A percentile compares a stretch with the other conserved stretches of the same genome.
Evolutionary conservation across 2,888 invertebrate genomes (phyloP).

Genomic region (Carterocephalus palaemon): DNA sequence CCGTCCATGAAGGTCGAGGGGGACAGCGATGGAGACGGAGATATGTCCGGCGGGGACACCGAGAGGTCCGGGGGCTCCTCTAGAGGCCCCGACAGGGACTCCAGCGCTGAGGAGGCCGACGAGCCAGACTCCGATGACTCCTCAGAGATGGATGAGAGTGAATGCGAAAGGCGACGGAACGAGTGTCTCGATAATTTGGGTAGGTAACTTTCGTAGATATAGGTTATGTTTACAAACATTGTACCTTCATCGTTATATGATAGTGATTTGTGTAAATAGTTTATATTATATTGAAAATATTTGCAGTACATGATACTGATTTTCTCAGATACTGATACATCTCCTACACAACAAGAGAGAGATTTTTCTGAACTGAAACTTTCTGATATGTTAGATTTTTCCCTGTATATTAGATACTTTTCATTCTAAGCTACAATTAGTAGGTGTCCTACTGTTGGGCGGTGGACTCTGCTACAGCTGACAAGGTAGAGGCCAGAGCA

Average conservation of each 20-base stretch:
- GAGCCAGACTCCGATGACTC: constrained; percentile 91
- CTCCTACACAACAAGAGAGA: too few species aligned
- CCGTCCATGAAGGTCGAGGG: constrained; percentile 84
- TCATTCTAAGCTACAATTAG: background rate
- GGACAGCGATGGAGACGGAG: constrained; percentile 81
- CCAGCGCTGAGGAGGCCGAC: constrained; percentile 87
- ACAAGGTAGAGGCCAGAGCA: too few species aligned
- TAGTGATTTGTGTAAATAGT: too few species aligned
- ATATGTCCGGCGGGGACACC: constrained; percentile 84
- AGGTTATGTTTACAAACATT: constrained; percentile 78
- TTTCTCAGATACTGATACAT: too few species aligned
- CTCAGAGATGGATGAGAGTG: constrained; percentile 94
- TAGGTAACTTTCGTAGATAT: constrained; percentile 53
- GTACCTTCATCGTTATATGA: too few species aligned
- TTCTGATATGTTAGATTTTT: too few species aligned
- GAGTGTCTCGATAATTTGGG: constrained; percentile 92
- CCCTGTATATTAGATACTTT: too few species aligned
- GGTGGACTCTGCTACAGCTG: too few species aligned
- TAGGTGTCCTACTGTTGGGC: background rate
- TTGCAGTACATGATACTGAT: too few species aligned
- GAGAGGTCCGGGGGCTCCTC: constrained; percentile 84
- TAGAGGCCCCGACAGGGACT: constrained; percentile 82
- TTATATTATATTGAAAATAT: too few species aligned
- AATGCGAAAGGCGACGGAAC: constrained; percentile 89
- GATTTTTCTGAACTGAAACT: too few species aligned